Evolutionary conservation across 2,113 vertebrate genomes (phyloP), one percentile per base, ranked within the genome.

Genomic region (Macrotus californicus): DNA sequence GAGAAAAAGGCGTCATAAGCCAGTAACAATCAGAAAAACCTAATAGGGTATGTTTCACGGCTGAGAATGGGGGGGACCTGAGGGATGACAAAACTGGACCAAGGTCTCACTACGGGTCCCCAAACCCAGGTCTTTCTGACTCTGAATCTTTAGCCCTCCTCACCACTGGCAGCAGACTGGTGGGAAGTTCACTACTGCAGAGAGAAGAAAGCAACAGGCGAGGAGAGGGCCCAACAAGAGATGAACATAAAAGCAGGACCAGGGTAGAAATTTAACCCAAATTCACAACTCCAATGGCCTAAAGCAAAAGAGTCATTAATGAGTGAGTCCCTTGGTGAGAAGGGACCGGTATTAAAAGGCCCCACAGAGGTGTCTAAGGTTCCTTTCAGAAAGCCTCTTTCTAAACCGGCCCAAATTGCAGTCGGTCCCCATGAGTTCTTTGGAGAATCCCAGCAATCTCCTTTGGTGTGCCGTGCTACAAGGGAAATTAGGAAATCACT

Each of bases 261-360:
- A 34, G 14, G 31, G 15, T 50, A 24, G 50, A 93, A 56, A 85
- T 84, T 36, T 72, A 39, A 67, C 39, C 15, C 14, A 22, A 84
- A 79, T 29, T n/a, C 26, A 39, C 54, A 26, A 34, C 5, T 79
- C 52, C 12, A 67, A 14, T 22, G 61, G 9, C 31, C 48, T 75
- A 24, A 2, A 43, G 34, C 66, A 29, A 36, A 84, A 67, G 24
- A 73, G 43, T 41, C n/a, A 64, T 12, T 26, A 54, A 36, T 52
- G 46, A 72, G 21, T 52, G 46, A 72, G 21, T 41, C 7, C 14
- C 14, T 72, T 86, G 22, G 8, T 48, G 43, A 90, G 59, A 61
- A 3, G 7, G n/a, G 11, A 0, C n/a, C 41, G 15, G 12, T 0
- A 10, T 31, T 46, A 64, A 75, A 59, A 24, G 24, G 3, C 41